Conservation (phyloP, 2,888 invertebrate species). For the Argynnis bischoffii region DNA sequence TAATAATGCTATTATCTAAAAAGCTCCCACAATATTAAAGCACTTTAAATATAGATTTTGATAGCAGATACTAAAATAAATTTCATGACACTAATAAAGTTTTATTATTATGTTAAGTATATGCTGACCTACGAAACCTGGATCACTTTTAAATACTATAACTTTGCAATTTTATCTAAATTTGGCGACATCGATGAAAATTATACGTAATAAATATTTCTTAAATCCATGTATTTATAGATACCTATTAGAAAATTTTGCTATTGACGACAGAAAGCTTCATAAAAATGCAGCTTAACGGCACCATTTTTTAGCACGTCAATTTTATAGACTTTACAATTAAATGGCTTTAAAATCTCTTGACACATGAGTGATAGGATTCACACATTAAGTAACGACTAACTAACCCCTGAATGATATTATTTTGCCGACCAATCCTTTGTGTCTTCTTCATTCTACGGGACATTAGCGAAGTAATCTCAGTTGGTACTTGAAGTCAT, state of each 20-base stretch:
- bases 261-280: background rate
- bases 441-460: no score
- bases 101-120: slow-evolving; percentile 1
- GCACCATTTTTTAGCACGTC: slow-evolving; percentile 16
- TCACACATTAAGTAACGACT: slow-evolving; percentile 4
- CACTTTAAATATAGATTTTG: background rate
- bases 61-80: slow-evolving; percentile 1
- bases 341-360: background rate
- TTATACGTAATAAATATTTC: background rate
- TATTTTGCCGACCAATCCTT: no score
- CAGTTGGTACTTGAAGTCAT: no score
- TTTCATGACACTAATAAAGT: background rate
- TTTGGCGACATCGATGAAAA: background rate
- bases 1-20: background rate
- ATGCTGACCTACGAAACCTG: background rate
- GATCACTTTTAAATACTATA: slow-evolving; percentile 4
- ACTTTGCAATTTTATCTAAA: slow-evolving; percentile 6
- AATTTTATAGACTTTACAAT: slow-evolving; percentile 7
- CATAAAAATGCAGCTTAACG: slow-evolving; percentile 12
- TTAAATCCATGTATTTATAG: background rate
- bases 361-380: slow-evolving; percentile 8
- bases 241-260: no score
- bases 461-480: no score
- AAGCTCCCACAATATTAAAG: background rate
- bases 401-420: no score